These are phyloP conservation scores for Arrhopalites spinosus DNA, from an alignment of 2,888 invertebrate species.

Conservation along the genomic window DNA sequence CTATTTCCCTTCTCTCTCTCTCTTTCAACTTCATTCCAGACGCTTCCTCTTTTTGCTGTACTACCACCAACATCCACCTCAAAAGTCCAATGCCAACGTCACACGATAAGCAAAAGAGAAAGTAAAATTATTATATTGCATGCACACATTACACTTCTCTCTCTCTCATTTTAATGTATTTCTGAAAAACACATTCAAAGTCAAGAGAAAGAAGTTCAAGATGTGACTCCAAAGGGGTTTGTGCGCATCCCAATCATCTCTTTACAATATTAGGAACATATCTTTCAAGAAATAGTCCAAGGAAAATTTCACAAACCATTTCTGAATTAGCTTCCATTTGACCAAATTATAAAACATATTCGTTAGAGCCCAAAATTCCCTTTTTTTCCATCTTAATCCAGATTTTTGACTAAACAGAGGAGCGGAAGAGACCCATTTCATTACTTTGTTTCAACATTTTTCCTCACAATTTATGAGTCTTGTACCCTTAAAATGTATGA, in stretches of 20 bases:
- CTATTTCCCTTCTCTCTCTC: background rate
- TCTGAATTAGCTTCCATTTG: conserved; percentile 17
- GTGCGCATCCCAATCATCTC: no score
- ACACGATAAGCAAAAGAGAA: background rate
- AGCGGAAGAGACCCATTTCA: conserved; percentile 1
- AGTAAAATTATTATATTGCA: background rate
- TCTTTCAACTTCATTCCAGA: background rate
- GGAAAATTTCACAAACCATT: conserved; percentile 15
- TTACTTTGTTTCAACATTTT: background rate
- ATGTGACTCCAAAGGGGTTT: background rate
- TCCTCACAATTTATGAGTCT: conserved; percentile 13
- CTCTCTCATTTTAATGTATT: no score
- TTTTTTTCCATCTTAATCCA: background rate
- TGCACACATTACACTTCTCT: background rate
- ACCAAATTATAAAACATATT: conserved; percentile 22
- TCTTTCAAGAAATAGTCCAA: no score
- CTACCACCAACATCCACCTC: background rate
- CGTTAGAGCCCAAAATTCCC: conserved; percentile 3
- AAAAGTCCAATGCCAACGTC: background rate
- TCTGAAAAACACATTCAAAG: no score
- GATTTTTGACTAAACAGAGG: background rate
- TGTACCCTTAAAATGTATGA: background rate
- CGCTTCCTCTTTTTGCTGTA: background rate
- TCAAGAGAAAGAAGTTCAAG: no score
- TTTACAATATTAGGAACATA: no score